Evolutionary conservation across 64 coral and sea anemone genomes (phyloP).

Genomic region (Porites australiensis): DNA sequence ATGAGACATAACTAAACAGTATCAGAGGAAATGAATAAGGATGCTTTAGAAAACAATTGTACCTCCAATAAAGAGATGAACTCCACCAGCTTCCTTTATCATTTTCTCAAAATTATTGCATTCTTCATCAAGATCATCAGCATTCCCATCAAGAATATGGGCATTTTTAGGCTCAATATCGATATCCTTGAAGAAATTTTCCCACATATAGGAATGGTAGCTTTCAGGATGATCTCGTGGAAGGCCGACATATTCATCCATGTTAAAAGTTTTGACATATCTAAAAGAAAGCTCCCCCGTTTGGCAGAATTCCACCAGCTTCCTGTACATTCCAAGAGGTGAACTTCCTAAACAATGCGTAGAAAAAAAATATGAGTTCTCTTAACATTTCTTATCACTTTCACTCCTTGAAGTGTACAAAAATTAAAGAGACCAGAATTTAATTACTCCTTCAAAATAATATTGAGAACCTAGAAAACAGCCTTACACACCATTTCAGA

Average conservation of each 20-base stretch:
- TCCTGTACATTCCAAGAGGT: constrained; percentile 96
- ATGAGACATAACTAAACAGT: no score
- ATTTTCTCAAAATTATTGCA: constrained; percentile 93
- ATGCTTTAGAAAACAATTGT: not conserved
- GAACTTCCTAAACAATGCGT: constrained; percentile 70
- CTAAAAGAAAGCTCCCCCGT: constrained; percentile 92
- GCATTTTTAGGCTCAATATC: constrained; percentile 97
- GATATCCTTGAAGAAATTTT: constrained; percentile 99
- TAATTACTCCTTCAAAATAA: no score
- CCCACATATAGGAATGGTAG: constrained; percentile 99
- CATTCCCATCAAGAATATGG: constrained; percentile 96
- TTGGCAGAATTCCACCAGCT: constrained; percentile 93
- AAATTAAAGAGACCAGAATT: no score
- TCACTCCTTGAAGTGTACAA: no score
- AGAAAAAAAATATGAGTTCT: no score
- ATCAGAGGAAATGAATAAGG: no score
- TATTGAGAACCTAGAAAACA: no score
- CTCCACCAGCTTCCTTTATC: constrained; percentile 83
- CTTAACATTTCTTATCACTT: no score
- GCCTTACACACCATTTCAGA: no score
- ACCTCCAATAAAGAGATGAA: constrained; percentile 98
- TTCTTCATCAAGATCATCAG: constrained; percentile 80
- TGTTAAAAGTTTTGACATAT: constrained; percentile 99
- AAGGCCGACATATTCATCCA: constrained; percentile 98
- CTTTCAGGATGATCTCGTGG: constrained; percentile 96